Conservation (phyloP, 2,888 invertebrate species). For the Spilosoma lubricipeda region DNA sequence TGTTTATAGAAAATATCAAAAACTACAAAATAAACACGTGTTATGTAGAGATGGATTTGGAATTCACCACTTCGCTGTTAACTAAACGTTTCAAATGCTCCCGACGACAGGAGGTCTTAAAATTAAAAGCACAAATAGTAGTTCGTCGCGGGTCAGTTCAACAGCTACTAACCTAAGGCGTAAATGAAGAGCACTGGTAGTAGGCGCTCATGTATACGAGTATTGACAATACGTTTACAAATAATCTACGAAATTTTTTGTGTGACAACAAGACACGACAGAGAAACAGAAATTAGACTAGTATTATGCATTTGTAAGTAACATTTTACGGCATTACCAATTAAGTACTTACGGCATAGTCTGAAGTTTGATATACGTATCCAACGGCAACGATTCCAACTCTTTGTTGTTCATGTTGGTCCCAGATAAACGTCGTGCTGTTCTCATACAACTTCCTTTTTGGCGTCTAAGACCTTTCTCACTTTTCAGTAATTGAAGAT, state of each 20-base stretch:
- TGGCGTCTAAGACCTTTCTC: slow-evolving; percentile 82
- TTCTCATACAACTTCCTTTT: slow-evolving; percentile 82
- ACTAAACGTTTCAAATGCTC: background rate
- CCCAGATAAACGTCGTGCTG: slow-evolving; percentile 78
- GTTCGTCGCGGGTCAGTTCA: slow-evolving; percentile 59
- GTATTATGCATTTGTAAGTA: background rate
- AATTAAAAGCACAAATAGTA: background rate
- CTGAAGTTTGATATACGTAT: slow-evolving; percentile 81
- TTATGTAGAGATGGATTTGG: background rate
- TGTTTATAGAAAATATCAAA: background rate
- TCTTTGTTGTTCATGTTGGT: slow-evolving; percentile 71
- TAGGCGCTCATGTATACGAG: slow-evolving; percentile 3
- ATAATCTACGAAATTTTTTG: slow-evolving; percentile 10
- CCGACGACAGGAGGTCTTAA: background rate
- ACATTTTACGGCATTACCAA: background rate
- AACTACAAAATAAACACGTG: background rate
- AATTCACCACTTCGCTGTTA: background rate
- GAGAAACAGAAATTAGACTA: background rate
- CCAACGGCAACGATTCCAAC: slow-evolving; percentile 69
- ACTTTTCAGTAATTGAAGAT: slow-evolving; percentile 79
- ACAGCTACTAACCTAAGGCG: slow-evolving; percentile 59
- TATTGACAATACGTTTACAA: slow-evolving; percentile 45
- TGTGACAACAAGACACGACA: slow-evolving; percentile 16
- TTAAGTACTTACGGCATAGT: slow-evolving; percentile 80
- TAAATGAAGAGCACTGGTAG: slow-evolving; percentile 20